Percentiles rank a stretch among this genome's conserved stretches.
Evolutionary conservation across 2,888 invertebrate genomes (phyloP).

Genomic region (Pyrrhosoma nymphula): DNA sequence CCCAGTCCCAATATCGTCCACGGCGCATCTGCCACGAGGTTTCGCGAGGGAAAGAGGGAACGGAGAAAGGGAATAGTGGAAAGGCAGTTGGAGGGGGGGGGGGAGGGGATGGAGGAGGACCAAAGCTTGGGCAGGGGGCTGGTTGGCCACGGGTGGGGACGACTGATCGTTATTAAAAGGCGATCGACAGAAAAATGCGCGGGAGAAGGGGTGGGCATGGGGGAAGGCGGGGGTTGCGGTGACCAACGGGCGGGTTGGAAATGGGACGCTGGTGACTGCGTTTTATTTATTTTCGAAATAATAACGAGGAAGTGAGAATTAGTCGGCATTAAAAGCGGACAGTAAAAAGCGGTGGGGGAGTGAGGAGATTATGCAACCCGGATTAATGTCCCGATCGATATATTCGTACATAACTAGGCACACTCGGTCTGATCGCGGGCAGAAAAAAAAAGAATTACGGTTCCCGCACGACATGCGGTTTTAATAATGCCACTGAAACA

Average conservation of each 20-base stretch:
- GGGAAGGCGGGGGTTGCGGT: background rate
- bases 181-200: background rate
- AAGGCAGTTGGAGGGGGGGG: too few species aligned
- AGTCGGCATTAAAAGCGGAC: constrained; percentile 41
- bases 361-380: constrained; percentile 47
- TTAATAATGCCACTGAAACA: constrained; percentile 24
- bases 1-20: too few species aligned
- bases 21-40: too few species aligned
- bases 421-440: background rate
- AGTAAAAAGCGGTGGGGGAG: background rate
- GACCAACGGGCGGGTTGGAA: too few species aligned
- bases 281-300: background rate
- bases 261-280: background rate
- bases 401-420: background rate
- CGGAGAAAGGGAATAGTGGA: too few species aligned
- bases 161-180: constrained; percentile 47
- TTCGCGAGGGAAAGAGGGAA: too few species aligned
- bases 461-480: constrained; percentile 1
- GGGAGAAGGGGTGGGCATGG: background rate
- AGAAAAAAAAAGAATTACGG: background rate
- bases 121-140: too few species aligned
- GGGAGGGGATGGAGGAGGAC: too few species aligned
- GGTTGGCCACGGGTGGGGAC: background rate
- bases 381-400: constrained; percentile 33
- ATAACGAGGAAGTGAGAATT: constrained; percentile 21